Percentiles rank a stretch among this genome's conserved stretches.
phyloP scores from a whole-genome alignment of 2,113 vertebrate species.

The Microtus pennsylvanicus region DNA sequence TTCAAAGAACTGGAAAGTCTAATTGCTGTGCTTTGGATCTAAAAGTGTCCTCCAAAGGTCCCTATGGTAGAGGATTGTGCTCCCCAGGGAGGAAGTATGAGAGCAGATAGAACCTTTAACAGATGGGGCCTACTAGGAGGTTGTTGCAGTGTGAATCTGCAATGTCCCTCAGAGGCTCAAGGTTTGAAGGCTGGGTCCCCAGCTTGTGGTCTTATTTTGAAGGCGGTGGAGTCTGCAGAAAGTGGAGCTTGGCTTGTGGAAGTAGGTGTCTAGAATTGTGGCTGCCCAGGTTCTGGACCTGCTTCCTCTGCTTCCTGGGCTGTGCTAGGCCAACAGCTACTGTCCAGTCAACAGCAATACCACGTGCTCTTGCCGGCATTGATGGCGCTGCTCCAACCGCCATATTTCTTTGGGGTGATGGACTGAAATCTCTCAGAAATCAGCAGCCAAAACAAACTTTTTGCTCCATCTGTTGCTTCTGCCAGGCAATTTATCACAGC shows the following conservation, averaged over 20 bases:
- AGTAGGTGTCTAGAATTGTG: neutral
- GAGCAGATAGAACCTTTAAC: neutral
- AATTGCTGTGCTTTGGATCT: neutral
- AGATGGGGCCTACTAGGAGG: neutral
- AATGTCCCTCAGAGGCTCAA: neutral
- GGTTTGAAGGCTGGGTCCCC: neutral
- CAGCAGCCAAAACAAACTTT: neutral
- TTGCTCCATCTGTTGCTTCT: neutral
- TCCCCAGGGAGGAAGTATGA: neutral
- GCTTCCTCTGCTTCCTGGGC: neutral
- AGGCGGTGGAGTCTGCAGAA: neutral
- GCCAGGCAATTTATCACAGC: neutral
- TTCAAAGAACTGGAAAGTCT: neutral
- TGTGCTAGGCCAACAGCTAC: neutral
- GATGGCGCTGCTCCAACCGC: neutral
- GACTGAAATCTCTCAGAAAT: neutral
- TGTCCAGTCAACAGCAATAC: neutral
- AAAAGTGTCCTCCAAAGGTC: neutral
- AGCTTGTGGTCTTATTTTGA: neutral
- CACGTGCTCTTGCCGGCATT: neutral
- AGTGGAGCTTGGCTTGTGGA: neutral
- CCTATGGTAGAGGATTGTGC: neutral
- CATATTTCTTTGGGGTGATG: neutral
- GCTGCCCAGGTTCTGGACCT: no score
- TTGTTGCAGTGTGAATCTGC: neutral